Evolutionary conservation across 2,888 invertebrate genomes (phyloP).

Genomic region (Congeria kusceri): DNA sequence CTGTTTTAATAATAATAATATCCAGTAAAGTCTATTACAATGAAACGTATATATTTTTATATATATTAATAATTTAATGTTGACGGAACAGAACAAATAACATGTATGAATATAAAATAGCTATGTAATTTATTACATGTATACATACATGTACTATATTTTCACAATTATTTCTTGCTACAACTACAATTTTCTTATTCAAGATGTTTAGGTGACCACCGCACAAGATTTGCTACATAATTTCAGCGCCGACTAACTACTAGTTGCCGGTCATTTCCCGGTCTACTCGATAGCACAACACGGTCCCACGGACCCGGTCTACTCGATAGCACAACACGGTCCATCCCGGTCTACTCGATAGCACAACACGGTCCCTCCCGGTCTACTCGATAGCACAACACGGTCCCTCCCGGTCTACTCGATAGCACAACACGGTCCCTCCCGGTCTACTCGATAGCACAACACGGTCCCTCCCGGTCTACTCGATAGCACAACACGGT

Average conservation of each 20-base stretch:
- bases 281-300: conserved; percentile 86
- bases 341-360: conserved; percentile 86
- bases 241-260: conserved; percentile 85
- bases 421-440: conserved; percentile 86
- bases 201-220: too few species aligned
- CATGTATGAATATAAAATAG: too few species aligned
- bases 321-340: conserved; percentile 86
- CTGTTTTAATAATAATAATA: too few species aligned
- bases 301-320: conserved; percentile 85
- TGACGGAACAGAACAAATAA: too few species aligned
- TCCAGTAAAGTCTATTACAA: too few species aligned
- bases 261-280: conserved; percentile 86
- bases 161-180: too few species aligned
- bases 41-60: too few species aligned
- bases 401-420: conserved; percentile 86
- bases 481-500: conserved; percentile 86
- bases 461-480: conserved; percentile 86
- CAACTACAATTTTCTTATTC: too few species aligned
- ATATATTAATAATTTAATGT: too few species aligned
- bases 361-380: conserved; percentile 86
- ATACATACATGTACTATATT: too few species aligned
- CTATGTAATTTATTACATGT: too few species aligned
- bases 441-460: conserved; percentile 85
- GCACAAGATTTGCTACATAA: too few species aligned
- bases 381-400: conserved; percentile 86